phyloP scores from a whole-genome alignment of 2,797 vertebrate genomes.

The Melanotaenia boesemani region DNA sequence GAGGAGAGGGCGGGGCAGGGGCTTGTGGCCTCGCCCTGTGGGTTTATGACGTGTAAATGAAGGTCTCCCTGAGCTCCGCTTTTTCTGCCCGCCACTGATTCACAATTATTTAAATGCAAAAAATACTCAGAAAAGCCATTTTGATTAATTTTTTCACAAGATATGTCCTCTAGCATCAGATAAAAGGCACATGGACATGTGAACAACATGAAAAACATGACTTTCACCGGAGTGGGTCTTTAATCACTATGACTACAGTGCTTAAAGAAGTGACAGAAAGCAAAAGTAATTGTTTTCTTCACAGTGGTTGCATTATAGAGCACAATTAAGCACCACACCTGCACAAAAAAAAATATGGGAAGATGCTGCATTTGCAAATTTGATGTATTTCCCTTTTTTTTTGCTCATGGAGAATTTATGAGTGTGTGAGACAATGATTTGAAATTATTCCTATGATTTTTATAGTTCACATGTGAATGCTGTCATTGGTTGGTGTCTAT shows the following conservation, averaged over 20 bases:
- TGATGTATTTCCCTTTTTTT: not conserved
- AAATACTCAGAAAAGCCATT: too few species aligned
- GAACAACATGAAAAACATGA: too few species aligned
- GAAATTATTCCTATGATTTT: not conserved
- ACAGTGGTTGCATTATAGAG: not conserved
- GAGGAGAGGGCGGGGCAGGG: too few species aligned
- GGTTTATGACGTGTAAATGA: too few species aligned
- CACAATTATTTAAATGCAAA: too few species aligned
- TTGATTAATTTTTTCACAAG: too few species aligned
- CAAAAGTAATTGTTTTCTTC: not conserved
- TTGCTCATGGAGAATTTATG: not conserved
- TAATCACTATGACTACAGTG: not conserved
- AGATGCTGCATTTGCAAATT: not conserved
- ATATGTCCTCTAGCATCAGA: too few species aligned
- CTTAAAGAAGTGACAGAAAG: not conserved
- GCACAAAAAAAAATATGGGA: not conserved
- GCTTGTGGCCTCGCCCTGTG: too few species aligned
- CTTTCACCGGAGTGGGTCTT: too few species aligned
- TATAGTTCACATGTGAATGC: not conserved
- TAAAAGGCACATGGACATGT: too few species aligned
- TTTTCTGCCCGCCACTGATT: too few species aligned
- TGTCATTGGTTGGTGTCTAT: not conserved
- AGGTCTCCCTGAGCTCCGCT: too few species aligned
- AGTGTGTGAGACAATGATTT: not conserved
- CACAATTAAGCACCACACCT: not conserved